These are phyloP conservation scores for Paguma larvata DNA, from an alignment of 2,797 vertebrate species.

Conservation along the genomic window DNA sequence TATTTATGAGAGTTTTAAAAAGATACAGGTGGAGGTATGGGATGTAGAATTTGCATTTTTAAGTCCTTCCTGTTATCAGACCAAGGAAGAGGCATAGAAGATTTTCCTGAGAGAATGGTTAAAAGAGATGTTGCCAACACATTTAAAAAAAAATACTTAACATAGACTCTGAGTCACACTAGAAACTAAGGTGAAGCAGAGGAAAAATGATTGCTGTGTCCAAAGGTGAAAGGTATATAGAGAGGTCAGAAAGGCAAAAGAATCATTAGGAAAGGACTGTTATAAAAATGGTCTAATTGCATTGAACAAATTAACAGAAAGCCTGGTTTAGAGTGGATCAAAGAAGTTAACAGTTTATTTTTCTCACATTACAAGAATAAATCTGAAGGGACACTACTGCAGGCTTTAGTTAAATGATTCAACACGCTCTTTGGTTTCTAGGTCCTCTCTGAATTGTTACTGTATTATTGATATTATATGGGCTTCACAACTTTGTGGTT, in stretches of 20 bases:
- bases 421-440: background rate
- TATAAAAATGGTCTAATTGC: background rate
- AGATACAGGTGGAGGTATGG: background rate
- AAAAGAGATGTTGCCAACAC: background rate
- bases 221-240: background rate
- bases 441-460: background rate
- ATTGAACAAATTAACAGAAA: background rate
- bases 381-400: background rate
- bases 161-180: background rate
- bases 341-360: background rate
- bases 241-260: background rate
- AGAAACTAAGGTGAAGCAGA: background rate
- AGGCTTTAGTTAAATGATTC: background rate
- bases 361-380: background rate
- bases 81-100: background rate
- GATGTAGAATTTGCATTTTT: background rate
- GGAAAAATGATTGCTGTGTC: background rate
- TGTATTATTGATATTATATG: background rate
- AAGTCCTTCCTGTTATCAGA: background rate
- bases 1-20: background rate
- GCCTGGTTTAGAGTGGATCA: background rate
- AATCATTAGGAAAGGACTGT: background rate
- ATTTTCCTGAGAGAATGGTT: background rate
- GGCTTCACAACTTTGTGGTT: background rate
- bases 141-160: background rate